phyloP scores from a whole-genome alignment of 2,888 invertebrate species.

The Drosophila peninsularis region DNA sequence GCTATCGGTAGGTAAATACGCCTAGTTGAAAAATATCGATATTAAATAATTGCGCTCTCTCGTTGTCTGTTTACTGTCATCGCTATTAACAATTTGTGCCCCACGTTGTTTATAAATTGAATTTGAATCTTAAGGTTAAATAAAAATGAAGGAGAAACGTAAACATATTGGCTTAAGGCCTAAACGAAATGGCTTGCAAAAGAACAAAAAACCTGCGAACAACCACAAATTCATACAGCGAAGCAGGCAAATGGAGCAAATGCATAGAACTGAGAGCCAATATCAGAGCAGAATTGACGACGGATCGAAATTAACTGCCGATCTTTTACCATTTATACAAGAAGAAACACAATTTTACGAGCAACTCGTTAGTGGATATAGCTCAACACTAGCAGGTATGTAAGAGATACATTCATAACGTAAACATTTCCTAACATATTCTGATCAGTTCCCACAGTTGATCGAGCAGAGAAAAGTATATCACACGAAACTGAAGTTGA shows the following conservation, averaged over 20 bases:
- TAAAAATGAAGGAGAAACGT: conserved; percentile 24
- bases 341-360: conserved; percentile 58
- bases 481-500: background rate
- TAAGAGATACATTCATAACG: conserved; percentile 6
- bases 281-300: conserved; percentile 53
- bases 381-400: conserved; percentile 38
- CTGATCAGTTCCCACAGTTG: conserved; percentile 14
- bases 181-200: conserved; percentile 9
- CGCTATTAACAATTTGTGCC: conserved; percentile 15
- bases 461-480: background rate
- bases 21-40: background rate
- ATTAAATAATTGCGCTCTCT: background rate
- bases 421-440: conserved; percentile 20
- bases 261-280: conserved; percentile 62
- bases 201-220: conserved; percentile 54
- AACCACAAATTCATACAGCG: conserved; percentile 79
- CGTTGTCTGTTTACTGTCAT: background rate
- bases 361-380: conserved; percentile 54
- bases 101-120: conserved; percentile 20
- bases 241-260: conserved; percentile 80
- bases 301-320: conserved; percentile 20
- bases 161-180: conserved; percentile 3
- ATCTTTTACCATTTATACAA: conserved; percentile 41
- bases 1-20: background rate
- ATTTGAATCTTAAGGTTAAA: conserved; percentile 2